Percentiles rank a stretch among this genome's conserved stretches.
These are phyloP conservation scores for Drosophila maculinotata DNA, from an alignment of 2,888 invertebrate genomes.

Conservation along the genomic window DNA sequence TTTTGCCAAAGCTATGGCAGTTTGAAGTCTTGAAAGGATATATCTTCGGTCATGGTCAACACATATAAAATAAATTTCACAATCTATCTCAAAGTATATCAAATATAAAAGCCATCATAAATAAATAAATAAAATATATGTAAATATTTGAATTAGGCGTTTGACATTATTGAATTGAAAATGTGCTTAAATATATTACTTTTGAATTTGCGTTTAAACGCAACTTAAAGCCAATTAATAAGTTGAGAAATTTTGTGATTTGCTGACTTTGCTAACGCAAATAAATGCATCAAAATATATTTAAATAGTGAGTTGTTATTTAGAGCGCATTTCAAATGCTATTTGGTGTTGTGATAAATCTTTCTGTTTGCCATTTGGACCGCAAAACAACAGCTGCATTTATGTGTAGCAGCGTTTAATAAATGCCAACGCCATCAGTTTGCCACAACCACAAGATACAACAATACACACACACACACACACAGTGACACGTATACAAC, in stretches of 20 bases:
- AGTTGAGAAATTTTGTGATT: slow-evolving; percentile 1
- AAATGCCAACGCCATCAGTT: slow-evolving; percentile 48
- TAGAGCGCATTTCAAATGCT: slow-evolving; percentile 4
- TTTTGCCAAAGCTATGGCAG: too few species aligned
- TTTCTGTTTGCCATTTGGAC: slow-evolving; percentile 29
- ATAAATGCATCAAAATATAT: background rate
- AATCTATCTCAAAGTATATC: too few species aligned
- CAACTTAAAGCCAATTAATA: background rate
- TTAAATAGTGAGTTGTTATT: background rate
- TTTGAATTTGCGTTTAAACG: too few species aligned
- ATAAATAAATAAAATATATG: background rate
- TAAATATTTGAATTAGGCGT: slow-evolving; percentile 2
- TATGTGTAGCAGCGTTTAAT: slow-evolving; percentile 41
- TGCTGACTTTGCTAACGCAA: slow-evolving; percentile 12
- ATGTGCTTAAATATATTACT: slow-evolving; percentile 13
- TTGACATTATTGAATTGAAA: background rate
- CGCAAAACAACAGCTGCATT: slow-evolving; percentile 47
- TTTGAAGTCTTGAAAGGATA: too few species aligned
- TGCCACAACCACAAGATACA: slow-evolving; percentile 51
- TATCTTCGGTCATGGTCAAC: too few species aligned
- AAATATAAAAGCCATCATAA: background rate
- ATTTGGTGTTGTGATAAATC: slow-evolving; percentile 17
- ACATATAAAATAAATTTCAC: too few species aligned
- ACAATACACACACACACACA: slow-evolving; percentile 6
- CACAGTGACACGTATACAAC: slow-evolving; percentile 33